Evolutionary conservation across 2,888 invertebrate genomes (phyloP), one percentile per base, ranked within the genome.

Genomic region (Synergus laeviventris): DNA sequence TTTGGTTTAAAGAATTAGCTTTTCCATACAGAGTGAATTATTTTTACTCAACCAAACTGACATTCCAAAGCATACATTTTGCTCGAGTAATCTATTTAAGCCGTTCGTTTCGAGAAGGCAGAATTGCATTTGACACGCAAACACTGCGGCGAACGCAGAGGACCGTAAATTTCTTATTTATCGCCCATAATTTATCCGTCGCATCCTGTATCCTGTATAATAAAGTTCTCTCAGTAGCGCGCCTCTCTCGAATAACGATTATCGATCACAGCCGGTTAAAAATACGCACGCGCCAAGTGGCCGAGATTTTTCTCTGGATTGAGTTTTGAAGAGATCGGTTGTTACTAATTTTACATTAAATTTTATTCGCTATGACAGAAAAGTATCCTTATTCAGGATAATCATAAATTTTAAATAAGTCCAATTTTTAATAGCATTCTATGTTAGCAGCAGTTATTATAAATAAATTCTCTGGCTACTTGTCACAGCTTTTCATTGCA

Each of bases 41-140:
- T 77, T 42, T 38, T 66, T 75, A 38, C n/a, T 31, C 45, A n/a
- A 31, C 36, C 18, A 4, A 70, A 45, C 31, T 49, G 49, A 49
- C 70, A 70, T 54, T 49, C 49, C 45, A 70, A 49, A 49, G 70
- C 70, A 70, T 70, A 70, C 36, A 70, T 70, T 70, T 70, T 36
- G 45, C 70, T 49, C 45, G 70, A 49, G 70, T 49, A 36, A 70
- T 70, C 70, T 49, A 70, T 70, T 70, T 66, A 66, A 66, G 42
- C 42, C 45, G 66, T 36, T 70, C 70, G 70, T 70, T 70, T 70
- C 49, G 49, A 70, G 70, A 70, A 49, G 70, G 70, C n/a, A 49
- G 70, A 70, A 70, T 70, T 70, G 70, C 70, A 70, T 70, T 70
- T 70, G 70, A 70, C 70, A 70, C 70, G 70, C 70, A 70, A 70